phyloP scores from a whole-genome alignment of 2,888 invertebrate genomes.

The Erannis defoliaria region DNA sequence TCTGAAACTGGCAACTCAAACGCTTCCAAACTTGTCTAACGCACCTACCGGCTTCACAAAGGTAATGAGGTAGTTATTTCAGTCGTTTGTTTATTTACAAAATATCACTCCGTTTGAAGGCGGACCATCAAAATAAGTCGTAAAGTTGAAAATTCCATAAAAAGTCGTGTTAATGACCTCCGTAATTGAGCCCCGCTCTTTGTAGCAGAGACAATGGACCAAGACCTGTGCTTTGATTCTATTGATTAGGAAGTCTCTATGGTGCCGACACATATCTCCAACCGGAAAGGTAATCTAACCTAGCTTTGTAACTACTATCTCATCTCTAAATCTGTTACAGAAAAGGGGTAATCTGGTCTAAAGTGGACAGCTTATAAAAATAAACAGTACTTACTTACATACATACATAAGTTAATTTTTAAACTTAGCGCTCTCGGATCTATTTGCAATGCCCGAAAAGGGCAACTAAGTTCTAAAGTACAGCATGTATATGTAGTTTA shows the following conservation, averaged over 20 bases:
- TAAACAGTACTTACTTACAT: background rate
- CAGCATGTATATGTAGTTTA: too few species aligned
- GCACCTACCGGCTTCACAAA: conserved; percentile 82
- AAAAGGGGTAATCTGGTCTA: background rate
- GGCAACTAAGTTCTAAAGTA: too few species aligned
- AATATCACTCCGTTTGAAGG: conserved; percentile 87
- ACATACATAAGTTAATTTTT: too few species aligned
- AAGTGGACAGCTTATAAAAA: background rate
- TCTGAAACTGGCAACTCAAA: conserved; percentile 66
- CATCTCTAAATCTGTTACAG: background rate
- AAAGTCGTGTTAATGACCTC: conserved; percentile 86
- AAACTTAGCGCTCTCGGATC: too few species aligned
- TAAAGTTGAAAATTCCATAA: conserved; percentile 85
- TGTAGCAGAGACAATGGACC: conserved; percentile 83
- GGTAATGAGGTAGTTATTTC: conserved; percentile 85
- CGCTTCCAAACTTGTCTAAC: conserved; percentile 64
- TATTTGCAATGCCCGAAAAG: too few species aligned
- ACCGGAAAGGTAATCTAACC: conserved; percentile 27
- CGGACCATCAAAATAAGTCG: conserved; percentile 86
- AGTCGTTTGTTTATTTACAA: conserved; percentile 86
- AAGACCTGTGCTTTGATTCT: conserved; percentile 68
- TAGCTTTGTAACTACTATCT: conserved; percentile 1
- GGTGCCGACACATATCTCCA: conserved; percentile 37
- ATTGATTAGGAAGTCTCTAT: conserved; percentile 68
- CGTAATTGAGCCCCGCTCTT: conserved; percentile 80